Conservation (phyloP, 2,797 vertebrate genomes). For the Helicolenus hilgendorfi region DNA sequence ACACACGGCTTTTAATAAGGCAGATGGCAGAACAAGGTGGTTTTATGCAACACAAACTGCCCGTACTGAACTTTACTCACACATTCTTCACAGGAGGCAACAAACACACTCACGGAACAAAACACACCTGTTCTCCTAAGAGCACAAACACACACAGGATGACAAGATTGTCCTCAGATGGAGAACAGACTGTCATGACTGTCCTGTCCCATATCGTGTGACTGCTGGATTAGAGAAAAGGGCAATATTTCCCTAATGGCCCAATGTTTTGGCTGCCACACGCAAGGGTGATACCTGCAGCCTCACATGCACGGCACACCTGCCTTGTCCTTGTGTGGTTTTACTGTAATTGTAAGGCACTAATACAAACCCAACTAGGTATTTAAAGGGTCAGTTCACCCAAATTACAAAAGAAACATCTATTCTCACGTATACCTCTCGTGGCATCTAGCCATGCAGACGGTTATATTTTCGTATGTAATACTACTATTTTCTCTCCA, state of each 20-base stretch:
- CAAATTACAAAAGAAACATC: background rate
- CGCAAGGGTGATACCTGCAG: constrained; percentile 38
- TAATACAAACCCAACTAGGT: background rate
- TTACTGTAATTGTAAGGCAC: background rate
- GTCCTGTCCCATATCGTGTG: constrained; percentile 59
- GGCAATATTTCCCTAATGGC: constrained; percentile 76
- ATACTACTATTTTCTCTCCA: background rate
- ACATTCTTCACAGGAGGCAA: constrained; percentile 12
- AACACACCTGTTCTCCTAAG: constrained; percentile 56
- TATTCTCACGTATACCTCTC: background rate
- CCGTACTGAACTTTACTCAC: background rate
- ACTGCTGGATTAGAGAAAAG: constrained; percentile 69
- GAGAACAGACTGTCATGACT: constrained; percentile 12
- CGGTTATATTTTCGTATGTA: background rate
- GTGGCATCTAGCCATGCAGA: background rate
- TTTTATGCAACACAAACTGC: constrained; percentile 33
- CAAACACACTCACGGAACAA: constrained; percentile 43
- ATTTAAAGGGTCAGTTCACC: background rate
- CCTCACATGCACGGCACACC: constrained; percentile 32
- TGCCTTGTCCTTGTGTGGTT: constrained; percentile 17
- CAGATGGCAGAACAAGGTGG: constrained; percentile 39
- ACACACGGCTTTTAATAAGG: constrained; percentile 26
- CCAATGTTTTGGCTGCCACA: constrained; percentile 57
- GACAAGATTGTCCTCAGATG: background rate
- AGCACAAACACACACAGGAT: background rate